Evolutionary conservation across 2,888 invertebrate genomes (phyloP), one percentile per base, ranked within the genome.

Genomic region (Helleia helle): DNA sequence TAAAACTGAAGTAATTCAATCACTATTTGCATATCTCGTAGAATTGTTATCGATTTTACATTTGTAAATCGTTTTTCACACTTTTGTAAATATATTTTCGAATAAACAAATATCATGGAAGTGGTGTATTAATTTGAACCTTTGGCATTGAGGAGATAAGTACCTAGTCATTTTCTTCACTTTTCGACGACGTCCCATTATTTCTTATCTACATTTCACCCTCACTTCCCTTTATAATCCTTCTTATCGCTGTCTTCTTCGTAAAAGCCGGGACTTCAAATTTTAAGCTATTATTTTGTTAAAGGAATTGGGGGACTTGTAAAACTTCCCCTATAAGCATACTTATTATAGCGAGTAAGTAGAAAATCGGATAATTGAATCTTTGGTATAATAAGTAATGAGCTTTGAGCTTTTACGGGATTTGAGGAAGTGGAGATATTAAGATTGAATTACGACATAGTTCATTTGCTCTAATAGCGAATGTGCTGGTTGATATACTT

Each of bases 141-240:
- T 29, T 39, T 22, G 29, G 30, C 15, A 27, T 30, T 49, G 48
- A 41, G 41, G 46, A 53, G 55, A 59, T 57, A 58, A 59, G 60
- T 55, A 59, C 56, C 50, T 52, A 53, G 56, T 57, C 59, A 55
- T 59, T 63, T 57, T 56, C 57, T 62, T 58, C 59, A 41, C 40
- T 45, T 73, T 72, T 74, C 69, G 68, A 64, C 65, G 62, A 55
- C 55, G 54, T 53, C 56, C 66, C 67, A 71, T 80, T 76, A 75
- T 71, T 71, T 55, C 66, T 77, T 76, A 76, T 79, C 75, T 68
- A 52, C 59, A 61, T 59, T 70, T 68, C 66, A 62, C 70, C 67
- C 65, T 62, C 64, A 62, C 63, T 68, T 64, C 62, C 65, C 65
- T 74, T 73, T 67, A 70, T 73, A 73, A 75, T 71, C 69, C 68